These are phyloP conservation scores for Apis laboriosa DNA, from an alignment of 1,140 invertebrate species.

Conservation along the genomic window DNA sequence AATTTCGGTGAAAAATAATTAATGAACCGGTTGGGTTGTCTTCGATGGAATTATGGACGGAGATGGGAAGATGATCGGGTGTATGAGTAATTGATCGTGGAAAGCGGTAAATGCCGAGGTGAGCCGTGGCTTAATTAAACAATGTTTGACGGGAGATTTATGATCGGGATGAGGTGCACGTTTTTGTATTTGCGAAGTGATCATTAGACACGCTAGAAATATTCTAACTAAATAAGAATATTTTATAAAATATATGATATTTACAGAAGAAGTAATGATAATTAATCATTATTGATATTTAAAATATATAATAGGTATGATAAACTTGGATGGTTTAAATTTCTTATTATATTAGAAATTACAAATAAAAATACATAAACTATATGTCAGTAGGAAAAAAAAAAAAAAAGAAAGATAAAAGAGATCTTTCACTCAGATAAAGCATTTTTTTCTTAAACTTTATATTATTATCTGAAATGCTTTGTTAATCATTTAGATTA, in stretches of 20 bases:
- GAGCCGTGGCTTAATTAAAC: conserved; percentile 1
- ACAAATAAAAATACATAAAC: too few species aligned
- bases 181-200: conserved; percentile 1
- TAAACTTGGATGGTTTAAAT: too few species aligned
- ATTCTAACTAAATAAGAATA: neutral
- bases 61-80: neutral
- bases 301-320: too few species aligned
- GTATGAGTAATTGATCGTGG: conserved; percentile 19
- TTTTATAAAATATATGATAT: neutral
- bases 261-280: neutral
- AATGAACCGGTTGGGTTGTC: neutral
- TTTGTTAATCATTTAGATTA: too few species aligned
- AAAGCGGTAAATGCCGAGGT: conserved; percentile 11
- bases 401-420: too few species aligned
- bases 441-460: too few species aligned
- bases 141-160: conserved; percentile 24
- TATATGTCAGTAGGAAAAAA: too few species aligned
- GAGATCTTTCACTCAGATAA: too few species aligned
- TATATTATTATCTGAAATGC: too few species aligned
- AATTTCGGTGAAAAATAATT: conserved; percentile 27
- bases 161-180: neutral
- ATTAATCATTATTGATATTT: too few species aligned
- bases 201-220: too few species aligned
- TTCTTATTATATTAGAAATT: too few species aligned
- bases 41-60: neutral